Conservation (phyloP, 2,888 invertebrate species). For the Nomada lathburiana region DNA sequence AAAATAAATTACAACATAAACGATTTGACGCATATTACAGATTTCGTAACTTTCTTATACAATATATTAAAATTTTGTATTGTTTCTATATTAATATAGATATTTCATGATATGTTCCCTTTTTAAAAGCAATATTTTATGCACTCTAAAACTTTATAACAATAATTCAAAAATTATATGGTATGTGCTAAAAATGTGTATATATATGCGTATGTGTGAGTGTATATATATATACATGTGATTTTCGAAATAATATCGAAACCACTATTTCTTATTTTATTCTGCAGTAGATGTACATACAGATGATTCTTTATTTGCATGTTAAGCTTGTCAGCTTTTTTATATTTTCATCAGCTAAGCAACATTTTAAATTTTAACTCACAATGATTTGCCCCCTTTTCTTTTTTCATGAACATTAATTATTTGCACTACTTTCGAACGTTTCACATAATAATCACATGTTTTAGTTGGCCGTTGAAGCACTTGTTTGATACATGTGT, state of each 20-base stretch:
- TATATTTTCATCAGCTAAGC: constrained; percentile 15
- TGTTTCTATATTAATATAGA: constrained; percentile 16
- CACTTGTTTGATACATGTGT: neutral
- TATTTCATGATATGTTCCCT: neutral
- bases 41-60: constrained; percentile 6
- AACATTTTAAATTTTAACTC: neutral
- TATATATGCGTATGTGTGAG: constrained; percentile 50
- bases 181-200: constrained; percentile 42
- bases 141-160: constrained; percentile 9
- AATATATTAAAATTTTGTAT: constrained; percentile 4
- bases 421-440: neutral
- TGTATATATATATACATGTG: constrained; percentile 63
- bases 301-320: constrained; percentile 55
- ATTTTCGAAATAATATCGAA: constrained; percentile 59
- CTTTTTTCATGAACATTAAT: neutral
- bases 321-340: constrained; percentile 48
- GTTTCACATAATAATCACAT: constrained; percentile 4
- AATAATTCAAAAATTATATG: constrained; percentile 24
- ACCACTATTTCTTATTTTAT: constrained; percentile 61
- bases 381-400: neutral
- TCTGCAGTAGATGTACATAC: constrained; percentile 46
- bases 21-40: constrained; percentile 20
- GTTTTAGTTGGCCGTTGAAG: neutral
- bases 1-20: constrained; percentile 17
- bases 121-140: constrained; percentile 5